Conservation (phyloP, 2,888 invertebrate genomes). For the Epirrhoe alternata region DNA sequence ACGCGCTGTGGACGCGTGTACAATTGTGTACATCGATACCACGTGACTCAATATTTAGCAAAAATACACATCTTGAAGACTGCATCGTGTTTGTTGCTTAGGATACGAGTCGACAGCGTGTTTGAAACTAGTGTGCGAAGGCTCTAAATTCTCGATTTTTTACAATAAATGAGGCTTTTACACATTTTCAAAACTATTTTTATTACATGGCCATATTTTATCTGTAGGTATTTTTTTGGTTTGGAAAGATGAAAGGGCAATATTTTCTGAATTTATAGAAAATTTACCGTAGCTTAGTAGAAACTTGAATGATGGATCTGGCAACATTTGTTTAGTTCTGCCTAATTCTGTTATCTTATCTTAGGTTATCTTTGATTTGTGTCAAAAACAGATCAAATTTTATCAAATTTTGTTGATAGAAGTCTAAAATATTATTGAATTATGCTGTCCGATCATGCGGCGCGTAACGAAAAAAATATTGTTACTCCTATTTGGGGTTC, state of each 20-base stretch:
- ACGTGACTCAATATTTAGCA: too few relatives aligned
- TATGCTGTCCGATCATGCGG: slow-evolving; percentile 52
- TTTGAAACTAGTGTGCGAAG: background rate
- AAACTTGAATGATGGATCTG: slow-evolving; percentile 5
- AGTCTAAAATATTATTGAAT: background rate
- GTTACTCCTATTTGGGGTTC: slow-evolving; percentile 56
- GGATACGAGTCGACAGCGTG: background rate
- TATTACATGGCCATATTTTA: background rate
- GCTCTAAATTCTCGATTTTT: slow-evolving; percentile 15
- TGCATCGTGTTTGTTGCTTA: background rate
- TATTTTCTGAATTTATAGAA: background rate
- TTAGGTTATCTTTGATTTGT: background rate
- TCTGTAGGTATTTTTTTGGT: background rate
- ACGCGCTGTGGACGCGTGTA: background rate
- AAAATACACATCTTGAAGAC: too few relatives aligned
- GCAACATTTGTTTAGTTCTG: slow-evolving; percentile 6
- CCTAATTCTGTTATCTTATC: background rate
- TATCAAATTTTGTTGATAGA: background rate
- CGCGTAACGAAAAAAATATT: slow-evolving; percentile 61
- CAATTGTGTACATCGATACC: too few relatives aligned
- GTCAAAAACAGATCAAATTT: background rate
- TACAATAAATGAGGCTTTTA: slow-evolving; percentile 37
- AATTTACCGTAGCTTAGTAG: slow-evolving; percentile 4
- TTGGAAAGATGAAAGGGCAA: background rate
- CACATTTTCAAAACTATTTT: background rate